Evolutionary conservation across 2,797 vertebrate genomes (phyloP).

Genomic region (Gadopsis marmoratus): DNA sequence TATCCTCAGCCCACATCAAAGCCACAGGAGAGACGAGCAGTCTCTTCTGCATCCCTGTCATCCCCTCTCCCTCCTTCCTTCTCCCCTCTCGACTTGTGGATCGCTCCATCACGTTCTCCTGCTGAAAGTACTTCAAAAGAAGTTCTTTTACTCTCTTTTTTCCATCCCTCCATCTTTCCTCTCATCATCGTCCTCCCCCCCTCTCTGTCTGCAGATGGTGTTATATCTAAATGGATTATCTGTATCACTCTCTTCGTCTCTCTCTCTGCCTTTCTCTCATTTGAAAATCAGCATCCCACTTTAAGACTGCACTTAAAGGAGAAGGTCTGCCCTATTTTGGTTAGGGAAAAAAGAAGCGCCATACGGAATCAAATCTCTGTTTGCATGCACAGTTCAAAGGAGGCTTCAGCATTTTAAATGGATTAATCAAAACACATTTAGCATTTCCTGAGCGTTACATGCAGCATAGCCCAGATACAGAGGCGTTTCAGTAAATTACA

Average conservation of each 20-base stretch:
- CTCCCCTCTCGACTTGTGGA: constrained; percentile 44
- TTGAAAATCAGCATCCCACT: constrained; percentile 66
- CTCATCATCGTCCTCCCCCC: constrained; percentile 51
- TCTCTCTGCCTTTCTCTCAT: constrained; percentile 59
- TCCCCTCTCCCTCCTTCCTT: constrained; percentile 58
- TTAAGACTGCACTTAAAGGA: constrained; percentile 61
- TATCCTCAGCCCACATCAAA: constrained; percentile 81
- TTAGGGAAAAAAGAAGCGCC: constrained; percentile 17
- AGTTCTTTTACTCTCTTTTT: constrained; percentile 51
- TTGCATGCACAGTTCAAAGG: constrained; percentile 66
- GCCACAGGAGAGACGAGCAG: constrained; percentile 66
- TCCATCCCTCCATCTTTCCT: constrained; percentile 59
- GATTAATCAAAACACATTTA: constrained; percentile 75
- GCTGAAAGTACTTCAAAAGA: constrained; percentile 76
- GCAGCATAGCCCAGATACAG: constrained; percentile 42
- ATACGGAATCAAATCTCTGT: constrained; percentile 67
- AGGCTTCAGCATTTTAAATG: constrained; percentile 66
- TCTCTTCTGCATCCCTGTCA: constrained; percentile 76
- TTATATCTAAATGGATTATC: constrained; percentile 77
- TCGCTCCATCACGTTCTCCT: constrained; percentile 61
- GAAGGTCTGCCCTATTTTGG: constrained; percentile 63
- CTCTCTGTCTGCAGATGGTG: constrained; percentile 49
- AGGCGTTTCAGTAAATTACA: constrained; percentile 58
- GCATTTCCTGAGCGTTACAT: constrained; percentile 48
- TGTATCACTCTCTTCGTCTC: constrained; percentile 54